These are phyloP conservation scores for Drosophila greeni DNA, from an alignment of 2,888 invertebrate genomes.

Conservation along the genomic window DNA sequence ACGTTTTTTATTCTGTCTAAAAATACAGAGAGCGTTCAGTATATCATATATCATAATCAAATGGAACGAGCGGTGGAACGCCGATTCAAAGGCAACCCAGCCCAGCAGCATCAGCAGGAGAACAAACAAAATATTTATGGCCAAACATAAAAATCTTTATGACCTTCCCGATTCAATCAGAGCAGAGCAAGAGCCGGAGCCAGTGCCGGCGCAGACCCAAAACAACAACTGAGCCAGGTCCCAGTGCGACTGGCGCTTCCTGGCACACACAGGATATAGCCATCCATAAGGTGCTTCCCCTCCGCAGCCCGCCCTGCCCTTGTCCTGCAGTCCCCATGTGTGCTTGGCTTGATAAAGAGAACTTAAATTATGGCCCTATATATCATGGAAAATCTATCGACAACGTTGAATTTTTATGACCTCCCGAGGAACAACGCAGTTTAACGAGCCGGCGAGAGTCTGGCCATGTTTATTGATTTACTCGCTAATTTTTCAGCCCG, in stretches of 20 bases:
- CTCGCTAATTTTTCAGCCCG: constrained; percentile 59
- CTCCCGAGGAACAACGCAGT: constrained; percentile 32
- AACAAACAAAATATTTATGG: constrained; percentile 64
- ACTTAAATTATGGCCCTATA: constrained; percentile 65
- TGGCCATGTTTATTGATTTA: constrained; percentile 66
- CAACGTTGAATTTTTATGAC: constrained; percentile 51
- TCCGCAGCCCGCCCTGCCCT: constrained; percentile 1
- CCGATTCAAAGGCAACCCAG: constrained; percentile 21
- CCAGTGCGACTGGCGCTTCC: constrained; percentile 56
- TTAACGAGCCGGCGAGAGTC: constrained; percentile 55
- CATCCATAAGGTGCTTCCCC: constrained; percentile 50
- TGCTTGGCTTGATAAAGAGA: constrained; percentile 59
- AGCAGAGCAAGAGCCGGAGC: constrained; percentile 4
- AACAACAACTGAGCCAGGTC: constrained; percentile 34
- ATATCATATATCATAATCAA: constrained; percentile 38
- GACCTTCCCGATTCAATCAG: constrained; percentile 70
- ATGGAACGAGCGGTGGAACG: constrained; percentile 24
- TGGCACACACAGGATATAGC: constrained; percentile 48
- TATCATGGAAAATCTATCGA: constrained; percentile 65
- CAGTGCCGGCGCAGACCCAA: constrained; percentile 9
- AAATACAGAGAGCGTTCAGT: constrained; percentile 21
- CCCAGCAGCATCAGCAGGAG: constrained; percentile 44
- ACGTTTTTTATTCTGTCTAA: neutral
- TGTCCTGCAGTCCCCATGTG: constrained; percentile 25
- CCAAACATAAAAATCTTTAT: constrained; percentile 68